phyloP scores from a whole-genome alignment of 2,888 invertebrate genomes.

The Dicyrtomina minuta region DNA sequence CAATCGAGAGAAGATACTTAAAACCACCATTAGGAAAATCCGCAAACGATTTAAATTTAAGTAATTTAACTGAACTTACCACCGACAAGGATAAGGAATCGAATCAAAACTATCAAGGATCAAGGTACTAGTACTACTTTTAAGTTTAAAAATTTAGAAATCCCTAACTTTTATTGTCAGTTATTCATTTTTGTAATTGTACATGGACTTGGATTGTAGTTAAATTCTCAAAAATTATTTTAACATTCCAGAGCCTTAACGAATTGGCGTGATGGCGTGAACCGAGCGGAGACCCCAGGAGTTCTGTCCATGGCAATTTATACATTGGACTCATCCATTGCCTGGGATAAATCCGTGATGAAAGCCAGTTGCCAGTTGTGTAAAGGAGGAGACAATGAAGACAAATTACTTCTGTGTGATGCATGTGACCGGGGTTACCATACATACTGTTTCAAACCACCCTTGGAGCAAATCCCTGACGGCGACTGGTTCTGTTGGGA shows the following conservation, averaged over 20 bases:
- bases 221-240: constrained; percentile 5
- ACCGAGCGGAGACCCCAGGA: constrained; percentile 79
- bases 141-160: background rate
- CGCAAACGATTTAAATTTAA: constrained; percentile 45
- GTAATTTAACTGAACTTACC: constrained; percentile 30
- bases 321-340: constrained; percentile 86
- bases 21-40: constrained; percentile 79
- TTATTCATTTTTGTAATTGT: background rate
- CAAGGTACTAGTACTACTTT: constrained; percentile 33
- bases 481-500: constrained; percentile 80
- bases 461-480: constrained; percentile 93
- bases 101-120: constrained; percentile 25
- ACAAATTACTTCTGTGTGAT: constrained; percentile 90
- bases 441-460: constrained; percentile 96
- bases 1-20: constrained; percentile 88
- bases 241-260: constrained; percentile 54
- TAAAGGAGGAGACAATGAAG: constrained; percentile 92
- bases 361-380: constrained; percentile 98
- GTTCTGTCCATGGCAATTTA: constrained; percentile 88
- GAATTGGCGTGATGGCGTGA: constrained; percentile 84
- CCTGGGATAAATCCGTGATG: constrained; percentile 98
- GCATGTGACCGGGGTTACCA: constrained; percentile 98
- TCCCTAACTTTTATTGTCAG: background rate
- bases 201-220: background rate
- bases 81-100: constrained; percentile 19